A percentile compares a stretch with the other conserved stretches of the same genome.
phyloP scores from a whole-genome alignment of 2,797 vertebrate species.

The Calcarius lapponicus region DNA sequence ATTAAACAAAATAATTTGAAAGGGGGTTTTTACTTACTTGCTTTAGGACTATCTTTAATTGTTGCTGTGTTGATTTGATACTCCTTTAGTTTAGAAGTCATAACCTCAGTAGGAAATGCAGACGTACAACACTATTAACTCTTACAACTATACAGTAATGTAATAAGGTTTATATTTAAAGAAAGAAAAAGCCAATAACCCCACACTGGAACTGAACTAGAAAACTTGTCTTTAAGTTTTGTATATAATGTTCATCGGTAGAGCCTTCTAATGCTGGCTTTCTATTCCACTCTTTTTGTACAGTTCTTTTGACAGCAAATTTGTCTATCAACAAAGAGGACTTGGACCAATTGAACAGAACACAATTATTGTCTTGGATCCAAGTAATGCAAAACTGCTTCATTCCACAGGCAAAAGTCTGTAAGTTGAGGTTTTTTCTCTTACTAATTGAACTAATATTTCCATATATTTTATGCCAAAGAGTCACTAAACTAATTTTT shows the following conservation, averaged over 20 bases:
- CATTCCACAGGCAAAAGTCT: constrained; percentile 87
- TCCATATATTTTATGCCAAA: neutral
- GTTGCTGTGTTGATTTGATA: neutral
- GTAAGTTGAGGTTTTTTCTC: constrained; percentile 73
- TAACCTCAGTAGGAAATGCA: neutral
- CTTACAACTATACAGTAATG: neutral
- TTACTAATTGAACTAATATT: neutral
- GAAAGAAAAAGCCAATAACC: neutral
- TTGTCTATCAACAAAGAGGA: constrained; percentile 87
- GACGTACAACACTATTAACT: neutral
- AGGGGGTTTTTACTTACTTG: neutral
- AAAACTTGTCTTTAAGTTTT: neutral
- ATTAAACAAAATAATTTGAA: neutral
- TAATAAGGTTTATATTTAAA: neutral
- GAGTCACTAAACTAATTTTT: neutral
- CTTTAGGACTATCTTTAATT: neutral
- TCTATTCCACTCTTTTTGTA: constrained; percentile 35
- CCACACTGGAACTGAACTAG: neutral
- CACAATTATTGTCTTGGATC: constrained; percentile 88
- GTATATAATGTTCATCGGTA: neutral
- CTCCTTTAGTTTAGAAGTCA: neutral
- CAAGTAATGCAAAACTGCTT: constrained; percentile 82
- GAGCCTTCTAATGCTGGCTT: neutral
- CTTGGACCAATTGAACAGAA: constrained; percentile 92
- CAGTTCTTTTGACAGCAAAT: constrained; percentile 89